phyloP scores from a whole-genome alignment of 30 jellyfish, hydroid and myxozoan genomes.

The Calvadosia cruxmelitensis region DNA sequence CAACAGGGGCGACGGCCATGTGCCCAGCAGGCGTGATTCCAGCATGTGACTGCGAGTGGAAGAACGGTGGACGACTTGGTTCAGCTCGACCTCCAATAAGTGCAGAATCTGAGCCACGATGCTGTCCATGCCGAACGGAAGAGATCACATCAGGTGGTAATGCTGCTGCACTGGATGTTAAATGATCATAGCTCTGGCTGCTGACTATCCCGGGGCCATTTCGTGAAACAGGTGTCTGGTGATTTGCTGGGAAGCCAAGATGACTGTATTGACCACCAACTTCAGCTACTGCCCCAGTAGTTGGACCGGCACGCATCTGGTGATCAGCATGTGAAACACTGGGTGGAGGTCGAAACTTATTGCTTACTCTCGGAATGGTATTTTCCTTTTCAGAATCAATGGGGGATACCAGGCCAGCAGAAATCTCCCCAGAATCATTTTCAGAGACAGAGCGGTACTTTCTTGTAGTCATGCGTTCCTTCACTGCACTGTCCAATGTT shows the following conservation, averaged over 20 bases:
- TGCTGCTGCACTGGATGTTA: background rate
- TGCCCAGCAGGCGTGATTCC: background rate
- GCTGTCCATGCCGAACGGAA: background rate
- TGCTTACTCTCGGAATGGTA: background rate
- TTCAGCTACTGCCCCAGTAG: background rate
- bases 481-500: slow-evolving; percentile 41
- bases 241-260: background rate
- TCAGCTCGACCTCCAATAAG: background rate
- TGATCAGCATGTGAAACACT: background rate
- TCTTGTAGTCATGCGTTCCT: slow-evolving; percentile 35
- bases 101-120: background rate
- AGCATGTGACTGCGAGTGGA: background rate
- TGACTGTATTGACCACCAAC: background rate
- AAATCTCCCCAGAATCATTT: background rate
- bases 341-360: background rate
- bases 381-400: background rate
- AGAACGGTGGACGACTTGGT: background rate
- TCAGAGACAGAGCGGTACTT: slow-evolving; percentile 3
- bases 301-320: too few relatives aligned
- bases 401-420: background rate
- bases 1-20: background rate
- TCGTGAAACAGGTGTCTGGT: background rate
- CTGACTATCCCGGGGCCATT: background rate
- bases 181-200: background rate
- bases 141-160: background rate